These are phyloP conservation scores for Agelas oroides DNA, from an alignment of 37 sponge, comb jelly and placozoan species.

Conservation along the genomic window DNA sequence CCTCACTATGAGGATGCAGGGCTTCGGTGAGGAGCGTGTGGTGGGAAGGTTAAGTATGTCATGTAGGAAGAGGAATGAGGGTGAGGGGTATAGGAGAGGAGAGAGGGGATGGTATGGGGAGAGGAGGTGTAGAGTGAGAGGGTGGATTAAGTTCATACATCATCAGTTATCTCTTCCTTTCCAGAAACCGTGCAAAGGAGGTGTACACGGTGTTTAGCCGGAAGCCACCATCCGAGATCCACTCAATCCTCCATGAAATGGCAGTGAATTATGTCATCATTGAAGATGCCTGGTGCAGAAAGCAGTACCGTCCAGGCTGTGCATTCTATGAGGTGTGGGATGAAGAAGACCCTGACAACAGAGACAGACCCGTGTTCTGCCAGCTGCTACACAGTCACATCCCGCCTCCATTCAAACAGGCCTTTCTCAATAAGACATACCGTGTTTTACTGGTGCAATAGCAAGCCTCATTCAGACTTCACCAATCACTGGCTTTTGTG, in stretches of 20 bases:
- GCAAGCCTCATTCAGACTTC: too few relatives aligned
- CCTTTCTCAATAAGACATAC: slow-evolving; percentile 41
- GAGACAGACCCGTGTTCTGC: slow-evolving; percentile 52
- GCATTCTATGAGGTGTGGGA: slow-evolving; percentile 79
- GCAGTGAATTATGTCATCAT: slow-evolving; percentile 79
- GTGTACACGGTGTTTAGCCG: slow-evolving; percentile 91
- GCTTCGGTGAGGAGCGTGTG: slow-evolving; percentile 48
- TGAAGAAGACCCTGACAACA: slow-evolving; percentile 45
- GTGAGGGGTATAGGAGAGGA: too few relatives aligned
- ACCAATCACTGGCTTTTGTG: too few relatives aligned
- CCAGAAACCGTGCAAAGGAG: slow-evolving; percentile 70
- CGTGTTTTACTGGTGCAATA: slow-evolving; percentile 42
- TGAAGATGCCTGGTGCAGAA: slow-evolving; percentile 79
- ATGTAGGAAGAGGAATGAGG: too few relatives aligned
- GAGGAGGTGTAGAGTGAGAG: too few relatives aligned
- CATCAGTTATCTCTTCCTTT: neutral
- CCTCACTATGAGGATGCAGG: slow-evolving; percentile 92
- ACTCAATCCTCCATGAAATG: slow-evolving; percentile 52
- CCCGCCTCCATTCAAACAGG: slow-evolving; percentile 42
- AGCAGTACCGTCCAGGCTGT: slow-evolving; percentile 57
- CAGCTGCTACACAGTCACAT: slow-evolving; percentile 13
- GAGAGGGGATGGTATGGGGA: too few relatives aligned
- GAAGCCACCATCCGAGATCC: slow-evolving; percentile 58
- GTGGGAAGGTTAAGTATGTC: too few relatives aligned
- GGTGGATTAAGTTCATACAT: neutral